phyloP scores from a whole-genome alignment of 2,113 vertebrate genomes.

The Glaucomys volans region DNA sequence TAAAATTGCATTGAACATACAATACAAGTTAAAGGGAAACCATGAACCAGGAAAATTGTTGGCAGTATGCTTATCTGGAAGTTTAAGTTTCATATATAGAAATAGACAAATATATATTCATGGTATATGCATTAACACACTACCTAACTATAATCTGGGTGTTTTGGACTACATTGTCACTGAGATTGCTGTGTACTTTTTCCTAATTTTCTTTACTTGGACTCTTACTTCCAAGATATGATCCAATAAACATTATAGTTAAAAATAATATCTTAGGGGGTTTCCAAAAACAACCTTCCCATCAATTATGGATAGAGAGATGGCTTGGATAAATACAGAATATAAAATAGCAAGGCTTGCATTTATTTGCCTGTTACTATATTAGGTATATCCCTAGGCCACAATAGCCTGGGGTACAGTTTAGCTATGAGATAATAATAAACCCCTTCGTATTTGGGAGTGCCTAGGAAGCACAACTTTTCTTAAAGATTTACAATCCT shows the following conservation, averaged over 20 bases:
- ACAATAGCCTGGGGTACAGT: background rate
- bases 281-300: slow-evolving; percentile 11
- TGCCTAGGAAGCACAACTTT: background rate
- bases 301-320: slow-evolving; percentile 2
- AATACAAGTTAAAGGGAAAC: background rate
- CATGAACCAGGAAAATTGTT: background rate
- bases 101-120: background rate
- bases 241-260: background rate
- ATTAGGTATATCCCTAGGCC: background rate
- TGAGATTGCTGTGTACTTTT: background rate
- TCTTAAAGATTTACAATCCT: background rate
- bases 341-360: slow-evolving; percentile 24
- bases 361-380: slow-evolving; percentile 45
- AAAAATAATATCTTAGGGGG: slow-evolving; percentile 40
- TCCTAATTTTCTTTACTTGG: background rate
- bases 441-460: background rate
- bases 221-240: background rate
- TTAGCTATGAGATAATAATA: slow-evolving; percentile 48
- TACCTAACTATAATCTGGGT: background rate
- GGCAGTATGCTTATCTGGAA: background rate
- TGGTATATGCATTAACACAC: background rate
- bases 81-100: background rate
- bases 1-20: background rate
- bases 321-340: slow-evolving; percentile 31
- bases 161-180: background rate